Evolutionary conservation across 92 coral and sea anemone genomes (phyloP).

Genomic region (Bergia puertoricense): DNA sequence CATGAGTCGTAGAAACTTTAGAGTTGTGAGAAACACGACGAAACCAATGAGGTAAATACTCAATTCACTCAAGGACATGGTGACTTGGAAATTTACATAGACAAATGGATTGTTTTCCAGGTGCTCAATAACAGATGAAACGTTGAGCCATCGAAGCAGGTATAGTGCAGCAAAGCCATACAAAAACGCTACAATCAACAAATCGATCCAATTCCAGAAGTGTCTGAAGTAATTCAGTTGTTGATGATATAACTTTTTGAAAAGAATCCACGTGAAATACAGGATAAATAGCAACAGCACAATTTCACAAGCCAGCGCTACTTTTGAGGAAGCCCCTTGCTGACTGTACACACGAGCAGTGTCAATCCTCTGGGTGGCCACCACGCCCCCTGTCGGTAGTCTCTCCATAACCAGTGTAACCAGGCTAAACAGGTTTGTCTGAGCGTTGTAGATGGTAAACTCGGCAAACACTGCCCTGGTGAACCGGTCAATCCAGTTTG

Average conservation of each 20-base stretch:
- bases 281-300: conserved; percentile 34
- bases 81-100: conserved; percentile 73
- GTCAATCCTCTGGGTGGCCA: conserved; percentile 57
- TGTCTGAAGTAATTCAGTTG: conserved; percentile 38
- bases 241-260: conserved; percentile 41
- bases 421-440: conserved; percentile 63
- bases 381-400: conserved; percentile 59
- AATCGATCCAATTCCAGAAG: conserved; percentile 50
- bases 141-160: conserved; percentile 35
- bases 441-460: conserved; percentile 68
- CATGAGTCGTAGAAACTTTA: conserved; percentile 69
- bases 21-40: conserved; percentile 70
- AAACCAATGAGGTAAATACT: conserved; percentile 58
- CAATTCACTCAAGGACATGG: conserved; percentile 54
- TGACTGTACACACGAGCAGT: conserved; percentile 68
- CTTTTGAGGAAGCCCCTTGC: conserved; percentile 42
- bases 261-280: conserved; percentile 41
- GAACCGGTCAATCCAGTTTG: conserved; percentile 58
- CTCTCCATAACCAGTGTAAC: conserved; percentile 64
- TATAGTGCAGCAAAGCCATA: conserved; percentile 31
- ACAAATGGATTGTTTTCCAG: conserved; percentile 61
- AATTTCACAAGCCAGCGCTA: conserved; percentile 51
- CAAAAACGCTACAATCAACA: conserved; percentile 37
- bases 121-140: conserved; percentile 39
- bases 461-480: conserved; percentile 58